Evolutionary conservation across 2,888 invertebrate species (phyloP).

Genomic region (Drosophila emarginata): DNA sequence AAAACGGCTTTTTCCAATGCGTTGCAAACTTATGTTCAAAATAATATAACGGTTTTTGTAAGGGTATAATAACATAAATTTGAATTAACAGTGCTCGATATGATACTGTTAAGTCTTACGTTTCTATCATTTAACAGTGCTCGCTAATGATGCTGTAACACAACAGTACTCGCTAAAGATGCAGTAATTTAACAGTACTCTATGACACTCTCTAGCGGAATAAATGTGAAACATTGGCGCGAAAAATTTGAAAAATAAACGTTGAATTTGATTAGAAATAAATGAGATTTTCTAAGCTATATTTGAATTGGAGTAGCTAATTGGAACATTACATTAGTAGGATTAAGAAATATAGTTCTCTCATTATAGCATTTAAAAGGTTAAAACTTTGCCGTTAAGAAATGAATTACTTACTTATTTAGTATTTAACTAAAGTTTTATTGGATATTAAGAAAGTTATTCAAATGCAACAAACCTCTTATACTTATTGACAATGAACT

Average conservation of each 20-base stretch:
- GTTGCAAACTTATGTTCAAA: no score
- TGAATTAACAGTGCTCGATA: neutral
- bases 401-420: no score
- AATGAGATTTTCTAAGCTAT: no score
- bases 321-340: neutral
- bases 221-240: neutral
- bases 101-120: neutral
- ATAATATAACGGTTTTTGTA: no score
- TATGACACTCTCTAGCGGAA: neutral
- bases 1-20: no score
- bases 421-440: neutral
- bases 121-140: neutral
- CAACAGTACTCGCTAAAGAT: neutral
- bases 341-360: neutral
- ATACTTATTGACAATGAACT: no score
- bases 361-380: no score
- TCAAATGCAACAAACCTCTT: no score
- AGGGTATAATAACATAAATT: slow-evolving; percentile 11
- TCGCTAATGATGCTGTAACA: neutral
- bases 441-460: no score
- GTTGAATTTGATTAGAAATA: neutral
- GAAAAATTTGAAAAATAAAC: neutral
- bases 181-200: neutral
- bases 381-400: no score
- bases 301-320: no score